Percentiles rank a stretch among this genome's conserved stretches.
phyloP scores from a whole-genome alignment of 2,113 vertebrate species.

The Tachycineta bicolor region DNA sequence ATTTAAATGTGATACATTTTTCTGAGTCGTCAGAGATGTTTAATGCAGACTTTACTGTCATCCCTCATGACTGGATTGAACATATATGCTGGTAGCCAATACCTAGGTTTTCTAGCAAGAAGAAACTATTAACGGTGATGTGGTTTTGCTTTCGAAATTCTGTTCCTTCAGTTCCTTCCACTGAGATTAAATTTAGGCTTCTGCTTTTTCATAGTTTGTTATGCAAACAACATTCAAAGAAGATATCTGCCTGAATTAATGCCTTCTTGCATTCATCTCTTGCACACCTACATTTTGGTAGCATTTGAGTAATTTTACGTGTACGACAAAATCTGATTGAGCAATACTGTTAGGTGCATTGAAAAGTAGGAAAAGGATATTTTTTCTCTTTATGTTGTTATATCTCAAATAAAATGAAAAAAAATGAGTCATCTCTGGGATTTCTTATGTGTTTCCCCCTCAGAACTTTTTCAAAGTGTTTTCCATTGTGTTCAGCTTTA shows the following conservation, averaged over 20 bases:
- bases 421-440: background rate
- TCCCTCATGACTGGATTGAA: background rate
- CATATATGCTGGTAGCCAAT: background rate
- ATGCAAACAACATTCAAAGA: background rate
- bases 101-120: background rate
- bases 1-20: background rate
- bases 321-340: background rate
- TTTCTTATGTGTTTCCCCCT: background rate
- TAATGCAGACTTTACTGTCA: background rate
- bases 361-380: background rate
- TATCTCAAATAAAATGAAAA: background rate
- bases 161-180: background rate
- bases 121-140: background rate
- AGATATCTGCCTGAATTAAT: background rate
- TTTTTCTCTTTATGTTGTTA: background rate
- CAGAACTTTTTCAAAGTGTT: background rate
- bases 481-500: constrained; percentile 29
- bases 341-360: background rate
- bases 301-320: background rate
- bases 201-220: background rate
- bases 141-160: background rate
- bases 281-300: background rate
- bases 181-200: background rate
- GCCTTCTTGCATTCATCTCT: background rate
- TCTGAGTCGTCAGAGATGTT: background rate